Base-by-base conservation (phyloP, 2,113 vertebrate species). In the Theristicus caerulescens region DNA sequence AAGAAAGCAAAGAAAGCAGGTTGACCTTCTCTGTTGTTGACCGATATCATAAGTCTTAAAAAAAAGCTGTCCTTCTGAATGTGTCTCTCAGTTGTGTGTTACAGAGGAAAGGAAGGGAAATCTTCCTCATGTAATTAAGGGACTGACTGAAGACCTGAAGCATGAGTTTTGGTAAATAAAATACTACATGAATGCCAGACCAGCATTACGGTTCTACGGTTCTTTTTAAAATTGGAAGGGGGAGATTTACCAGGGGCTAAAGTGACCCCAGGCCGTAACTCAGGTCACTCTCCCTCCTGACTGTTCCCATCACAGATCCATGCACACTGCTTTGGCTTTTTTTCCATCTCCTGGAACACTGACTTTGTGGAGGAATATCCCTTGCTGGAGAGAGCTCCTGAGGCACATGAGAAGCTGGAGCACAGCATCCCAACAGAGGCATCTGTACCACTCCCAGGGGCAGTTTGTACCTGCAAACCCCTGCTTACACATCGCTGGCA, bases 401-500 rank as follows among this genome's bases (percentile, higher is more conserved):
- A 67, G 58, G 16, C 34, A 24, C 0, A 2, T 5, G 13, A 76
- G 62, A 55, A 66, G 21, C 20, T 71, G 83, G 15, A 66, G 24
- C 38, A 59, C 15, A 38, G 27, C 24, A 44, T 44, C 32, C 24
- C 21, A 57, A 40, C 25, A 58, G n/a, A 86, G 31, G n/a, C 31
- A 49, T 32, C 47, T 59, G 26, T 69, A 65, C 44, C 62, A 34
- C 24, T 70, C 26, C n/a, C 6, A 24, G 25, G 25, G 4, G 9
- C 15, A 70, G 21, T 31, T 51, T 0, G 0, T 59, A 29, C 19
- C 20, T 1, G 1, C 40, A 71, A 16, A 3, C 5, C 7, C 6
- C 46, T 78, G 54, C 29, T 84, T 27, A 22, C 15, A 26, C 6
- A 3, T n/a, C 0, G 2, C 77, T 77, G 44, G 32, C 76, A 81